Base-by-base conservation (phyloP, 2,113 vertebrate species). In the Mystacornis crossleyi region DNA sequence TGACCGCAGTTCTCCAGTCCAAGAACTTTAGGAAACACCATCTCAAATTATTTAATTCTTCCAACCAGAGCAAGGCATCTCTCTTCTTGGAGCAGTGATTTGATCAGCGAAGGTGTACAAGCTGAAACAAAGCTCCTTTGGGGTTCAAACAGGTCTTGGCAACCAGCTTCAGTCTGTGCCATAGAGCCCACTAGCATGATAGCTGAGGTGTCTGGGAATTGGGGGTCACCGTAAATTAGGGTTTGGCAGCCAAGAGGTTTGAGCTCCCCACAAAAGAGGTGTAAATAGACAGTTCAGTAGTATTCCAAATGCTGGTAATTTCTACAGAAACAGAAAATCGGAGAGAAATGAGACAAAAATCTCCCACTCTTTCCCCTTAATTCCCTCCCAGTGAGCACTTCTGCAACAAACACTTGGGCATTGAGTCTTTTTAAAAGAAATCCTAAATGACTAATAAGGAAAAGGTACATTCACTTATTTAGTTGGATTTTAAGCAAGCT, bases 131-230 rank as follows among this genome's bases (percentile, higher is more conserved):
- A 86, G 47, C n/a, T 69, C 21, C 7, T 31, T 1, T 31, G 87
- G 55, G 58, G 29, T 43, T 77, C n/a, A 21, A 64, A 55, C 6
- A 45, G 40, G n/a, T n/a, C n/a, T n/a, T n/a, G n/a, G n/a, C n/a
- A 3, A 57, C 12, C 7, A 38, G n/a, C 14, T 42, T 47, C 50
- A 31, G 31, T 9, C n/a, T 60, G 24, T 18, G 38, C 15, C 45
- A 13, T 1, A 21, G 31, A 75, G 66, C 36, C 42, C 31, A n/a
- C 43, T n/a, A 67, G 43, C 1, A 2, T 1, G 6, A 25, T 8
- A 14, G n/a, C 2, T 61, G n/a, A 54, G 40, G 66, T 36, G 28
- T 7, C 33, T 86, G 77, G 48, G 67, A 83, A 60, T 1, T 34
- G 43, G 31, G 55, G 62, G 48, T 2, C 48, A 65, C 34, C 54